Evolutionary conservation across 2,797 vertebrate species (phyloP).

Genomic region (Varecia variegata): DNA sequence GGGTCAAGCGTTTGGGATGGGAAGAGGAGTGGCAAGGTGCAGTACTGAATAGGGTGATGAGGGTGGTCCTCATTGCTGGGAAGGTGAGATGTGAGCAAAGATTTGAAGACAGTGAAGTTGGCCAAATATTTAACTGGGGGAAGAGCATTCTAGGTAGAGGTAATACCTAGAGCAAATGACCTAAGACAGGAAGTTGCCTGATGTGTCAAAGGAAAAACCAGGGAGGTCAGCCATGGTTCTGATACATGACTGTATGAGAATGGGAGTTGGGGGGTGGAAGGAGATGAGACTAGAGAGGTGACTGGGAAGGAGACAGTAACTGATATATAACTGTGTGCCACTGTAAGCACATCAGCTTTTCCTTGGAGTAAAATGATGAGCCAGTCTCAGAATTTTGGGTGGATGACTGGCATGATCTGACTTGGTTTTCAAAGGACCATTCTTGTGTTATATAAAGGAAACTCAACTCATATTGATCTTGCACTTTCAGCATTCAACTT

Average conservation of each 20-base stretch:
- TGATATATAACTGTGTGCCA: too few species aligned
- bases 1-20: not conserved
- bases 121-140: not conserved
- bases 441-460: not conserved
- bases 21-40: not conserved
- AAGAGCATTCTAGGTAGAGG: not conserved
- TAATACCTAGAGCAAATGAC: not conserved
- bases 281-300: not conserved
- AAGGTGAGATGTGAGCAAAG: not conserved
- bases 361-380: not conserved
- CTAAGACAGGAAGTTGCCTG: not conserved
- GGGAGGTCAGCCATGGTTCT: not conserved
- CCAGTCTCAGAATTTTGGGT: not conserved
- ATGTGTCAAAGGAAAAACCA: not conserved
- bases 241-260: not conserved
- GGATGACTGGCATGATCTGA: not conserved
- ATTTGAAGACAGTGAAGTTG: not conserved
- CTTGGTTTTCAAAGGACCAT: not conserved
- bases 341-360: not conserved
- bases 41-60: not conserved
- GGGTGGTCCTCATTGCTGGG: not conserved
- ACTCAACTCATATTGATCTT: not conserved
- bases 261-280: not conserved
- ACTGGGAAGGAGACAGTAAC: not conserved
- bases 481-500: not conserved